Evolutionary conservation across 2,797 vertebrate species (phyloP), one percentile per base, ranked within the genome.

Genomic region (Onychomys arenicola): DNA sequence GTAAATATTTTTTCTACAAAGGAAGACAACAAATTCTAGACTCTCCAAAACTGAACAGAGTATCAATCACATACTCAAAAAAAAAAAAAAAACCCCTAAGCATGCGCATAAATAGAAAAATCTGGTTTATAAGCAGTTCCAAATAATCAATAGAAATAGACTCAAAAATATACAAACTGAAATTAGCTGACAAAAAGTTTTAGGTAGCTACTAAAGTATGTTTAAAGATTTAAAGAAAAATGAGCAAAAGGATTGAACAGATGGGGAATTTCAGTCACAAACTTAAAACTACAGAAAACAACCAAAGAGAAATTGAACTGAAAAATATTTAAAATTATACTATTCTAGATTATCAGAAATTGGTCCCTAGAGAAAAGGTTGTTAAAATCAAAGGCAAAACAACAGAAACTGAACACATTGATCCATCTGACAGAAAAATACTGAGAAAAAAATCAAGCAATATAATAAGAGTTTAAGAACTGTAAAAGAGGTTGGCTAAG

Each of bases 201-300:
- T 57, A 37, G 46, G n/a, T 25, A 49, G 25, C 21, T 63, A 29
- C n/a, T 81, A 73, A 63, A 91, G 46, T 61, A 77, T 86, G 73
- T 46, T 69, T 85, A 90, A 94, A 78, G 52, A 90, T 57, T 84
- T 78, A 69, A 78, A 59, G 32, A 78, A 90, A 87, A 94, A 84
- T 71, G 52, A 88, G 32, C 46, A 78, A 52, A 43, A 61, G 40
- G 37, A 83, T 27, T 40, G 81, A 83, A 43, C 25, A 43, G 6
- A 43, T 84, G 9, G 57, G 40, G 16, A 40, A 43, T 46, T 63
- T 84, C 25, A 84, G 59, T 29, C n/a, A 63, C 16, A 7, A 61
- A 83, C 25, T 40, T 83, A 43, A 83, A 83, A 32, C 37, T 63
- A 40, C 2, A 17, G 59, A 63, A 63, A 83, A 63, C 37, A 83